phyloP scores from a whole-genome alignment of 2,797 vertebrate species.

The Oreonectes daqikongensis region DNA sequence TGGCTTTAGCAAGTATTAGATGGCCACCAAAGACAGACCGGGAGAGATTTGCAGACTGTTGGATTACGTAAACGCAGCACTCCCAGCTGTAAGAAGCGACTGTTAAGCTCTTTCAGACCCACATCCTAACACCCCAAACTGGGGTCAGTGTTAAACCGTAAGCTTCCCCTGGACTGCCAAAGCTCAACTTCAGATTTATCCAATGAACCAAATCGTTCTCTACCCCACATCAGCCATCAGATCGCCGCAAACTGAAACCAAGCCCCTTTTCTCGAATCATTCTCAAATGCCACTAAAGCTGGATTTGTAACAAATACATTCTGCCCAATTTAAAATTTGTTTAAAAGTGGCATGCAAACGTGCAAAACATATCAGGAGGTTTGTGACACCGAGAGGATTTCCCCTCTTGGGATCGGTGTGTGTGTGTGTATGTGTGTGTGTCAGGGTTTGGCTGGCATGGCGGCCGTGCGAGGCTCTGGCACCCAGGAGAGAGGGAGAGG shows the following conservation, averaged over 20 bases:
- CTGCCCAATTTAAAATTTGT: no score
- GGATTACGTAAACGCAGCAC: conserved; percentile 33
- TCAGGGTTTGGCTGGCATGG: conserved; percentile 52
- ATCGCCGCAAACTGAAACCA: conserved; percentile 15
- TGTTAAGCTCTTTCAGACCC: conserved; percentile 26
- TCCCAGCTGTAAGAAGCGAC: conserved; percentile 33
- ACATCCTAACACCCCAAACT: conserved; percentile 24
- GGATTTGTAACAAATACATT: conserved; percentile 10
- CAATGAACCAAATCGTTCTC: conserved; percentile 54
- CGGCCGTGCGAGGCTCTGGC: conserved; percentile 37
- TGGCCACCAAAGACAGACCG: not conserved
- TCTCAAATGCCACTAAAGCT: conserved; percentile 15
- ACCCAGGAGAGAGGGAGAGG: conserved; percentile 45
- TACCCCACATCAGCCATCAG: conserved; percentile 45
- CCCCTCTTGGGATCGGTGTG: conserved; percentile 39
- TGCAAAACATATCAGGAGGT: not conserved
- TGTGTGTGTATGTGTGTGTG: conserved; percentile 23
- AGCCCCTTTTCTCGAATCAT: conserved; percentile 48
- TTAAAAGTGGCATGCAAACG: no score
- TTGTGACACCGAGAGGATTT: conserved; percentile 16
- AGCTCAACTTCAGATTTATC: conserved; percentile 18
- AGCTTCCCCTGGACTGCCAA: conserved; percentile 10
- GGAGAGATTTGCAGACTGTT: conserved; percentile 18
- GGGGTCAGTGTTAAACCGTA: conserved; percentile 28
- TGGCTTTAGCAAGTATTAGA: conserved; percentile 8